phyloP scores from a whole-genome alignment of 2,888 invertebrate species.

The Caenorhabditis japonica region DNA sequence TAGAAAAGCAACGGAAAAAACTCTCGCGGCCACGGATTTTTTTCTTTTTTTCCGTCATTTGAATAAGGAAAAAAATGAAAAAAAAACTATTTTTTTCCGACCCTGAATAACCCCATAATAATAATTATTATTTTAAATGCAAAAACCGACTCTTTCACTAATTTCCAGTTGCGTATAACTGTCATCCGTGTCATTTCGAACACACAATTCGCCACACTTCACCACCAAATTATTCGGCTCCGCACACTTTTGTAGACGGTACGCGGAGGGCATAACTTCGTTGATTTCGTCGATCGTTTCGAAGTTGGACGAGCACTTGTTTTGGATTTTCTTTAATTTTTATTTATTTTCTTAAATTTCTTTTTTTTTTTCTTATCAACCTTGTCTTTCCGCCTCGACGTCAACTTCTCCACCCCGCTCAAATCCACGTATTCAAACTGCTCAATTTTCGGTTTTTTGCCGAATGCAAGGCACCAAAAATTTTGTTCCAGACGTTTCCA shows the following conservation, averaged over 20 bases:
- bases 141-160: slow-evolving; percentile 24
- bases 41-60: too few species aligned
- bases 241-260: not conserved
- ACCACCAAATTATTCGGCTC: slow-evolving; percentile 13
- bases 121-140: too few species aligned
- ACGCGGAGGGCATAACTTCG: not conserved
- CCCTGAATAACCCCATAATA: too few species aligned
- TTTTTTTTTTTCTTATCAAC: too few species aligned
- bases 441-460: slow-evolving; percentile 12
- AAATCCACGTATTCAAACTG: slow-evolving; percentile 42
- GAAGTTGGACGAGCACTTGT: slow-evolving; percentile 11
- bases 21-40: too few species aligned
- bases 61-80: too few species aligned
- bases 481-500: slow-evolving; percentile 34
- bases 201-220: slow-evolving; percentile 34
- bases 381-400: not conserved
- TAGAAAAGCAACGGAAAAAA: too few species aligned
- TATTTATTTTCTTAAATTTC: too few species aligned
- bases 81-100: too few species aligned
- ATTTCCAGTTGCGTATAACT: slow-evolving; percentile 23
- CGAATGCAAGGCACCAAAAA: slow-evolving; percentile 23
- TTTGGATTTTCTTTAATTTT: too few species aligned
- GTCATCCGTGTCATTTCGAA: slow-evolving; percentile 13
- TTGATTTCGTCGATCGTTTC: slow-evolving; percentile 28
- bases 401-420: not conserved